Evolutionary conservation across 2,113 vertebrate genomes (phyloP).

Genomic region (Alexandromys fortis): DNA sequence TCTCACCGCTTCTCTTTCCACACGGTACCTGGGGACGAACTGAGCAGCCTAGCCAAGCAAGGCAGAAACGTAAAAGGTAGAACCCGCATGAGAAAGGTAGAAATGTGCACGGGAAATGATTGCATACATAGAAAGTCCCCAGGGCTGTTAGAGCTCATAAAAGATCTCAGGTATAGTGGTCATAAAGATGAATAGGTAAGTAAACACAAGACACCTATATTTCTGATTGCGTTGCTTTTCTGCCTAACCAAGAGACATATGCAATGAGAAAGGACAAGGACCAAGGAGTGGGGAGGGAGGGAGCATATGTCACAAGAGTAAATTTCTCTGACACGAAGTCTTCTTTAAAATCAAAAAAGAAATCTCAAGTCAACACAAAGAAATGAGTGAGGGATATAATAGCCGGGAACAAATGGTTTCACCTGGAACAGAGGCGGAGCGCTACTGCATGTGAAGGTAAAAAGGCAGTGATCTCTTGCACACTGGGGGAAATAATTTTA

Average conservation of each 20-base stretch:
- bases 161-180: background rate
- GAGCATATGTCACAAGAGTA: background rate
- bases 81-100: background rate
- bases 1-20: background rate
- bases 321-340: background rate
- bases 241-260: background rate
- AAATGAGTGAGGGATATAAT: background rate
- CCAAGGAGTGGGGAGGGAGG: background rate
- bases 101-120: background rate
- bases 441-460: background rate
- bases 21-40: background rate
- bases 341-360: background rate
- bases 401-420: background rate
- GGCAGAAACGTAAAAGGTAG: background rate
- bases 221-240: background rate
- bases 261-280: background rate
- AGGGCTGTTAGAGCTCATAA: background rate
- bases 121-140: background rate
- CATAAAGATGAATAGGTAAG: background rate
- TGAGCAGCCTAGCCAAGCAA: background rate
- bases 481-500: background rate
- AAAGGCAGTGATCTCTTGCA: background rate
- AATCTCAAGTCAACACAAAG: background rate
- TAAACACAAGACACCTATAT: background rate
- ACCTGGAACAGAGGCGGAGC: background rate